Evolutionary conservation across 2,113 vertebrate genomes (phyloP).

Genomic region (Cryptotis parvus): DNA sequence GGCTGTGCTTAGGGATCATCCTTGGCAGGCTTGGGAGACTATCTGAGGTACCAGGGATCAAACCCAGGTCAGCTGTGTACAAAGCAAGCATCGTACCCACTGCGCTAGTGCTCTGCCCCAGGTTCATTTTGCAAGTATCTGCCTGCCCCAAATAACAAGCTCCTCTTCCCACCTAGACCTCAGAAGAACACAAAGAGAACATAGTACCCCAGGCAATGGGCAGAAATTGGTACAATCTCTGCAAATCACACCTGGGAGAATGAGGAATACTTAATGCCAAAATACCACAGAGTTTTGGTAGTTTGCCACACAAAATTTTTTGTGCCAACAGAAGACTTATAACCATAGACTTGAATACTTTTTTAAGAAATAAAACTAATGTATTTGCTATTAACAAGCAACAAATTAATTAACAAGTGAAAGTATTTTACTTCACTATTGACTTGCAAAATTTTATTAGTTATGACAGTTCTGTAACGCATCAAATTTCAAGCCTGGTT

Average conservation of each 20-base stretch:
- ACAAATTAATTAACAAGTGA: conserved; percentile 37
- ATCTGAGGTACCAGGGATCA: too few relatives aligned
- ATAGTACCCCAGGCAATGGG: neutral
- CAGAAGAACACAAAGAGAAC: neutral
- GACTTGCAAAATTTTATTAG: conserved; percentile 40
- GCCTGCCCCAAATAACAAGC: neutral
- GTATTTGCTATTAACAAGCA: neutral
- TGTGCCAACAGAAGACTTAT: neutral
- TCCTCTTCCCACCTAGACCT: neutral
- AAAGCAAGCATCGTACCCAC: too few relatives aligned
- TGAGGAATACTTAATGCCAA: neutral
- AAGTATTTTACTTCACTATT: conserved; percentile 11
- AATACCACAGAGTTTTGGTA: neutral
- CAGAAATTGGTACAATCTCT: neutral
- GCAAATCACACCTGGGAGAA: neutral
- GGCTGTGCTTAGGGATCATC: too few relatives aligned
- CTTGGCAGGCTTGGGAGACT: too few relatives aligned
- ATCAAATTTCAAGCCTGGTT: neutral
- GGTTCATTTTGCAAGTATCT: neutral
- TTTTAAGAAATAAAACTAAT: conserved; percentile 19
- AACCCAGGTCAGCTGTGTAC: too few relatives aligned
- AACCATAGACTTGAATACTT: neutral
- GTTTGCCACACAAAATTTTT: neutral
- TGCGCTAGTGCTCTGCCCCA: neutral
- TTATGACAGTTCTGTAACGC: neutral